A percentile compares a stretch with the other conserved stretches of the same genome.
These are phyloP conservation scores for mouse (Mus musculus) DNA, from an alignment of 2,113 vertebrate genomes.

Conservation along the genomic window DNA sequence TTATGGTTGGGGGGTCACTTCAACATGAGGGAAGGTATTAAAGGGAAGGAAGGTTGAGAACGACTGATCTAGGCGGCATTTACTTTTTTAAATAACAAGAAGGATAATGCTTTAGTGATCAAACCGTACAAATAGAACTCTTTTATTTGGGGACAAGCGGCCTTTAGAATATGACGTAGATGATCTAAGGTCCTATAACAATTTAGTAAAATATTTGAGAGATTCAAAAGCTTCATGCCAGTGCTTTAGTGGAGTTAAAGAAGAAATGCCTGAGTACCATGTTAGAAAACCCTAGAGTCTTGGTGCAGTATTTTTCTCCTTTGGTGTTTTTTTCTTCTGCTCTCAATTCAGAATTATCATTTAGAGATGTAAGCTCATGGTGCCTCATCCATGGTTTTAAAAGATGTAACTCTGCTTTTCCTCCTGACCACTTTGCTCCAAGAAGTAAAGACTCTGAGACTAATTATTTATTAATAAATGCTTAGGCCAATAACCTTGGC, in stretches of 20 bases:
- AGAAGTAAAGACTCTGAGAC: too few relatives aligned
- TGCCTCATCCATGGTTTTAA: background rate
- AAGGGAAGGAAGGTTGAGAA: background rate
- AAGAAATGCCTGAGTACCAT: background rate
- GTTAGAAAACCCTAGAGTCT: background rate
- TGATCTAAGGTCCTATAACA: background rate
- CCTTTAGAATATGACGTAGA: slow-evolving; percentile 3
- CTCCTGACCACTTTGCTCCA: too few relatives aligned
- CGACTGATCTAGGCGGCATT: background rate
- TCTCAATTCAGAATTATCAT: background rate
- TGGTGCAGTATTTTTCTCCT: background rate
- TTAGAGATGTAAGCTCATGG: background rate
- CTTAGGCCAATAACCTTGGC: too few relatives aligned
- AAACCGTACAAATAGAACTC: background rate
- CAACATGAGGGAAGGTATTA: background rate
- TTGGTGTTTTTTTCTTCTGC: slow-evolving; percentile 26
- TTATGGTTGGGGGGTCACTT: background rate
- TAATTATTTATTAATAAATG: too few relatives aligned
- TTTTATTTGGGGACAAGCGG: slow-evolving; percentile 11
- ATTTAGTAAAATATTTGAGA: background rate
- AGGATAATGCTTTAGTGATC: background rate
- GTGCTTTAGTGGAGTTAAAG: background rate
- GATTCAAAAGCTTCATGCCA: background rate
- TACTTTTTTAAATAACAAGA: background rate
- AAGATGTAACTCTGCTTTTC: background rate